A percentile compares a stretch with the other conserved stretches of the same genome.
phyloP scores from a whole-genome alignment of 2,888 invertebrate genomes.

The Seladonia tumulorum region DNA sequence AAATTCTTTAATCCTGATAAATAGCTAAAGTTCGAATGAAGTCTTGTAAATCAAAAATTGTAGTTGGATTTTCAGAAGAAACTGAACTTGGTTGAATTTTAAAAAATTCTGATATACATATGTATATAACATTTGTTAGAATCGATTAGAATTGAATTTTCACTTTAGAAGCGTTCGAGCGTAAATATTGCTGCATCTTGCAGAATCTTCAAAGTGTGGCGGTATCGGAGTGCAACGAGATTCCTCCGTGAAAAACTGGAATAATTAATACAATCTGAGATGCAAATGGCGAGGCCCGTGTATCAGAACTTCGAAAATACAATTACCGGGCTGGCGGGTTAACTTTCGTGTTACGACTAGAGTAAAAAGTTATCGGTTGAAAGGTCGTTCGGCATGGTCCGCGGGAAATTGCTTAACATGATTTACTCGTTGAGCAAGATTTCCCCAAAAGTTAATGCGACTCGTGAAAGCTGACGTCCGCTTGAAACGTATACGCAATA shows the following conservation, averaged over 20 bases:
- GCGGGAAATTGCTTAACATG: slow-evolving; percentile 54
- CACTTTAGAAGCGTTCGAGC: not conserved
- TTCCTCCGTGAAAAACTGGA: not conserved
- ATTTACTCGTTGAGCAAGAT: slow-evolving; percentile 46
- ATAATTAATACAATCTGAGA: slow-evolving; percentile 3
- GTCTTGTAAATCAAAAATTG: too few species aligned
- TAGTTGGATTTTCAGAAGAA: not conserved
- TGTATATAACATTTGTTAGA: too few species aligned
- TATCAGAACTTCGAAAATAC: slow-evolving; percentile 10
- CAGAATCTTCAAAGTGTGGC: not conserved
- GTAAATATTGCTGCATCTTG: not conserved
- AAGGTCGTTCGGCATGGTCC: slow-evolving; percentile 8
- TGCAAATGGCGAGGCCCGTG: not conserved
- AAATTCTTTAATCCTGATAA: not conserved
- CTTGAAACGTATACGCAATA: slow-evolving; percentile 51
- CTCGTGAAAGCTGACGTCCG: slow-evolving; percentile 45
- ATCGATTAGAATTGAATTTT: not conserved
- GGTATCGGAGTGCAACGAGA: not conserved
- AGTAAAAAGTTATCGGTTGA: slow-evolving; percentile 2
- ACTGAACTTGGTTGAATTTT: too few species aligned
- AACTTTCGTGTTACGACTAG: not conserved
- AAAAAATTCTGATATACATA: too few species aligned
- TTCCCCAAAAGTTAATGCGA: slow-evolving; percentile 47
- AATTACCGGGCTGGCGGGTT: not conserved
- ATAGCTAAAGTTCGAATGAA: too few species aligned